A percentile compares a stretch with the other conserved stretches of the same genome.
phyloP scores from a whole-genome alignment of 2,888 invertebrate species.

The Eueremaeus valkanovi region DNA sequence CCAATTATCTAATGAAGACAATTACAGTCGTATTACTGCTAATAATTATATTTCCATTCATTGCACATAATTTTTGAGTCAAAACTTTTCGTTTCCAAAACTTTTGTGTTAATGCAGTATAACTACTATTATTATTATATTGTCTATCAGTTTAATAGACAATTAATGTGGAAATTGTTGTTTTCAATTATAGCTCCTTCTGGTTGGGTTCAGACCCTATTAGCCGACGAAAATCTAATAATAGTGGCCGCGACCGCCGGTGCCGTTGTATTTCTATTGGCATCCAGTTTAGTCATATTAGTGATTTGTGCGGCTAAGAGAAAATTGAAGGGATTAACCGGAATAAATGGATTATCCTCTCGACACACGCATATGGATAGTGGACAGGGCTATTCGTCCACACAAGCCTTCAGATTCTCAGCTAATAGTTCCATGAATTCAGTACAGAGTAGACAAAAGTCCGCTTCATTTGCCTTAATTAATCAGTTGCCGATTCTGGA shows the following conservation, averaged over 20 bases:
- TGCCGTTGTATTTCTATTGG: constrained; percentile 60
- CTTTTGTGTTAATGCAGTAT: neutral
- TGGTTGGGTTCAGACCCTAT: constrained; percentile 67
- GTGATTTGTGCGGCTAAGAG: constrained; percentile 40
- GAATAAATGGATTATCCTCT: constrained; percentile 3
- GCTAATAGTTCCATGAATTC: constrained; percentile 14
- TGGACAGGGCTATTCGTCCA: constrained; percentile 1
- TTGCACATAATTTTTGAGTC: neutral
- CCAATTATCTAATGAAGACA: constrained; percentile 10
- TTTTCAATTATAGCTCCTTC: constrained; percentile 62
- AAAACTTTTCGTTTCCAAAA: neutral
- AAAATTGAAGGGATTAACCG: constrained; percentile 21
- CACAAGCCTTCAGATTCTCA: constrained; percentile 16
- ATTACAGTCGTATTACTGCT: neutral
- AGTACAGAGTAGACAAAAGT: constrained; percentile 6
- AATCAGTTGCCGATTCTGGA: constrained; percentile 38
- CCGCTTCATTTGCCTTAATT: constrained; percentile 26
- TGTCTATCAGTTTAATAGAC: neutral
- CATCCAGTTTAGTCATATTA: constrained; percentile 60
- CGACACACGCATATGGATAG: constrained; percentile 3
- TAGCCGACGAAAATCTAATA: constrained; percentile 70
- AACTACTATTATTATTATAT: neutral
- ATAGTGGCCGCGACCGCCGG: constrained; percentile 68
- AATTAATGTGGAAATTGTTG: constrained; percentile 9
- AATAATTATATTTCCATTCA: neutral